Evolutionary conservation across 2,113 vertebrate genomes (phyloP).

Genomic region (Ophiodon elongatus): DNA sequence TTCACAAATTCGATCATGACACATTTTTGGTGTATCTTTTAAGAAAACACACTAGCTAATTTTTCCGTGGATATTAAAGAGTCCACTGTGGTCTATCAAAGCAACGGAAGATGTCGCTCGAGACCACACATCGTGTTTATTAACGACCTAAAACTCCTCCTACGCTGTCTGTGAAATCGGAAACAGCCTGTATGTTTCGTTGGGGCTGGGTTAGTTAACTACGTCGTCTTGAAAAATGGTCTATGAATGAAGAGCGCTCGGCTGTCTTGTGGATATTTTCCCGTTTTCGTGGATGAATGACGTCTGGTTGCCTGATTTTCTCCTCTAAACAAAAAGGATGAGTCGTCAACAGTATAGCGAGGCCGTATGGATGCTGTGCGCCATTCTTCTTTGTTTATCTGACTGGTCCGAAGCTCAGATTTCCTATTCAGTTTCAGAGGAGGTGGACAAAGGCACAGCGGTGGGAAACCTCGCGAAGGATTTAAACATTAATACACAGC

Average conservation of each 20-base stretch:
- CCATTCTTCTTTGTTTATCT: conserved; percentile 65
- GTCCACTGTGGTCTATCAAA: background rate
- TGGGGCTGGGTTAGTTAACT: conserved; percentile 2
- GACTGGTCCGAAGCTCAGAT: conserved; percentile 59
- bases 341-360: background rate
- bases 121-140: conserved; percentile 44
- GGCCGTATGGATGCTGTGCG: conserved; percentile 35
- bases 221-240: background rate
- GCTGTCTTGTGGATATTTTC: background rate
- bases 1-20: accelerated
- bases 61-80: background rate
- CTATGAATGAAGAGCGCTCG: background rate
- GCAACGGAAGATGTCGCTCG: conserved; percentile 61
- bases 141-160: conserved; percentile 51
- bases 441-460: conserved; percentile 72
- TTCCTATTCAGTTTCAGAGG: conserved; percentile 76
- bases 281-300: background rate
- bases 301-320: background rate
- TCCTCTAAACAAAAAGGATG: conserved; percentile 34
- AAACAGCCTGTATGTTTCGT: conserved; percentile 8
- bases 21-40: background rate
- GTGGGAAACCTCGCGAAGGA: conserved; percentile 79
- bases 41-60: background rate
- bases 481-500: conserved; percentile 62
- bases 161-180: conserved; percentile 3